Evolutionary conservation across 2,797 vertebrate species (phyloP).

Genomic region (Stomatorhinus walkeri): DNA sequence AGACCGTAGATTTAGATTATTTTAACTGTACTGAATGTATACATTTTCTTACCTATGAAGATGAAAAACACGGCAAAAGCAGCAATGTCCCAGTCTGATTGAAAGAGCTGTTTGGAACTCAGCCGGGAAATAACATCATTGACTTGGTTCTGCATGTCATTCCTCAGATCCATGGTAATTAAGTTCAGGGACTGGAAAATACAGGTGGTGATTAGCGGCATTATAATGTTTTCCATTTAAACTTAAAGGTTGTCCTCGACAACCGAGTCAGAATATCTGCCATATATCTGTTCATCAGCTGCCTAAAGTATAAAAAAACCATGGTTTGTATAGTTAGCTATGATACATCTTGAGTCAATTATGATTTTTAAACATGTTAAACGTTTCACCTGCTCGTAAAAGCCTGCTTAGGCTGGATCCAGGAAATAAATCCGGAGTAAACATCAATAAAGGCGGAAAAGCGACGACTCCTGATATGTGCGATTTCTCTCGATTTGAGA

Average conservation of each 20-base stretch:
- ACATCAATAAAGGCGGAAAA: not conserved
- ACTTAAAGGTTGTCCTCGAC: not conserved
- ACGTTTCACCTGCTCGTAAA: not conserved
- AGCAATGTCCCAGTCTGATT: constrained; percentile 73
- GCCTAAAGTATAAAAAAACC: not conserved
- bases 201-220: not conserved
- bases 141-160: constrained; percentile 55
- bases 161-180: constrained; percentile 28
- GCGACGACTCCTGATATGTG: not conserved
- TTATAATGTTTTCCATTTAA: not conserved
- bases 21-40: not conserved
- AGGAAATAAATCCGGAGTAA: not conserved
- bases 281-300: not conserved
- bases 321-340: not conserved
- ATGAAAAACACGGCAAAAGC: constrained; percentile 68
- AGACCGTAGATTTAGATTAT: not conserved
- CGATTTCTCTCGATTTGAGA: not conserved
- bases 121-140: constrained; percentile 62
- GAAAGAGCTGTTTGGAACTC: constrained; percentile 62
- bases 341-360: not conserved
- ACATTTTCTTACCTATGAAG: constrained; percentile 63
- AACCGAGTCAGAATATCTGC: not conserved
- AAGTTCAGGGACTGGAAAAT: not conserved
- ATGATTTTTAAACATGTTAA: not conserved
- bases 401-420: not conserved